Evolutionary conservation across 1,140 invertebrate species (phyloP), one percentile per base, ranked within the genome.

Genomic region (Anastrepha ludens): DNA sequence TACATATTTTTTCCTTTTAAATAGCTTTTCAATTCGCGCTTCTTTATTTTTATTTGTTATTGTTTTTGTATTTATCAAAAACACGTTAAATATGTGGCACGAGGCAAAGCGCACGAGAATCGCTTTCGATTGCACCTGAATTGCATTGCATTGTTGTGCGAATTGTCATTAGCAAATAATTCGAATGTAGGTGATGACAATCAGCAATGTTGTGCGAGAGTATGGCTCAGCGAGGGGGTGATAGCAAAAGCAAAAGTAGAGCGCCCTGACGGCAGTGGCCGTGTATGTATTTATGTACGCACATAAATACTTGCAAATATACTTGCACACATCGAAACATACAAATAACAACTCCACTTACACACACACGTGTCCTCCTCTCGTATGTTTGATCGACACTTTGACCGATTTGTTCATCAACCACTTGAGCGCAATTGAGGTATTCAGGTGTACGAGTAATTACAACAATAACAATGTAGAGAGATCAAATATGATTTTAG

Each of bases 81-180:
- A 74, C 67, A 74, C 67, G 41, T 44, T 44, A 74, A 44, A 74
- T 47, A 74, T 74, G 67, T 74, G 41, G 67, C 67, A 74, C 67
- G 67, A 74, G 67, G 67, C 67, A 74, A 74, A 74, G 67, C 67
- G 15, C 39, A 74, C 67, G 67, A 29, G 15, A 74, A 74, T 74
- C 41, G 67, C 67, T 74, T 74, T 74, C 67, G 67, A 74, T 74
- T 74, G 67, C 67, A 74, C 67, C 67, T 74, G 67, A 74, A 74
- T 74, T 74, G 41, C 67, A 74, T 74, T 74, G 67, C 67, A 74
- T 74, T 74, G 67, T 74, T 74, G 67, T 74, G 67, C 67, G 67
- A 74, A 74, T 74, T 74, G 67, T 74, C 67, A 74, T 74, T 39
- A 74, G 15, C 41, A 13, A 39, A 20, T 67, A n/a, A 74, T 74